Base-by-base conservation (phyloP, 2,888 invertebrate genomes). In the Drosophila recens region DNA sequence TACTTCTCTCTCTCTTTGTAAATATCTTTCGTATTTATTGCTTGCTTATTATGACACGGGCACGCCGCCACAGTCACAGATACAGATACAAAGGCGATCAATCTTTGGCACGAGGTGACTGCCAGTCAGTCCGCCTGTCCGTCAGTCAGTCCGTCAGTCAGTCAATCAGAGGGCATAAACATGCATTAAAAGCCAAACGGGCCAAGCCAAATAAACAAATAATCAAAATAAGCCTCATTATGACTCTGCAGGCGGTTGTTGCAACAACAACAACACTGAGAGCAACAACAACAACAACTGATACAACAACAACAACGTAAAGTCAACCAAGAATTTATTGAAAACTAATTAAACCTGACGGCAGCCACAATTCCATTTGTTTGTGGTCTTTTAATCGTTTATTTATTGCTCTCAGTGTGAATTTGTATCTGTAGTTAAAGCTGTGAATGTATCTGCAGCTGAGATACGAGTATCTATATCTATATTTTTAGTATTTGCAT, bases 341-440 rank as follows among this genome's bases (percentile, higher is more conserved):
- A 75, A 84, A 80, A 84, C 81, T 89, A 90, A 89, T 87, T 87
- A 89, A 86, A 85, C 68, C 69, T 87, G 89, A 89, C 87, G 78
- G 80, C 75, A 80, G 76, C 64, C 76, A 76, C 79, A 85, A 83
- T 82, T 79, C 38, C 38, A 75, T 78, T 77, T 76, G 81, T 69
- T 79, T 77, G 67, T 75, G 66, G 63, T 63, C 59, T 58, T 72
- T 78, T 83, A 79, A 86, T 83, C 87, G 87, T 72, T 83, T 83
- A 80, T 86, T 88, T 88, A 83, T 86, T 72, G 54, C 63, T 46
- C 48, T 43, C 9, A 13, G 20, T 58, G 5, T 48, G 36, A 48
- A 10, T 38, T 15, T 46, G 38, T 27, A 57, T 46, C 46, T 57
- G 46, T 57, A 57, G 10, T 20, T 34, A 17, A 13, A 34, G 15